Conservation (phyloP, 2,797 vertebrate species). For the Bradypodion ventrale region DNA sequence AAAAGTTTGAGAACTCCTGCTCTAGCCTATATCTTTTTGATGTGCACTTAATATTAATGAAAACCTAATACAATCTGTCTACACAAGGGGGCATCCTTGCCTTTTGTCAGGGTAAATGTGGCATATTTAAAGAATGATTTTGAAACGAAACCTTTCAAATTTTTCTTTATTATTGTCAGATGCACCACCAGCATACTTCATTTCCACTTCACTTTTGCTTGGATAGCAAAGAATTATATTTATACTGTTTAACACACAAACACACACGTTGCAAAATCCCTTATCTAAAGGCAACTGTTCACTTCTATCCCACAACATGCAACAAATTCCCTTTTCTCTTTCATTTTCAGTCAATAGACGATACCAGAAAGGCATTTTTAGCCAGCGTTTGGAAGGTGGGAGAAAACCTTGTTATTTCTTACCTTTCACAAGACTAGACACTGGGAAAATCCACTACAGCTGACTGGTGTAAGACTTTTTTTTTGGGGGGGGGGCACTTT, state of each 20-base stretch:
- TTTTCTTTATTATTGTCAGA: too few relatives aligned
- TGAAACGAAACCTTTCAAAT: neutral
- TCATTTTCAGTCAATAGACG: neutral
- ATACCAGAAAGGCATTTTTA: neutral
- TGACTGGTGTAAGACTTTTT: neutral
- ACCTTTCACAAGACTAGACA: neutral
- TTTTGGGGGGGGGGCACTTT: too few relatives aligned
- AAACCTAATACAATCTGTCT: neutral
- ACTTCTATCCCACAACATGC: neutral
- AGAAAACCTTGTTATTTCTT: neutral
- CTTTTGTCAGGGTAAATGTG: neutral
- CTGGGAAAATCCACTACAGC: neutral
- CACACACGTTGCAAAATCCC: neutral
- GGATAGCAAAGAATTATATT: neutral
- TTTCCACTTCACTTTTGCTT: neutral
- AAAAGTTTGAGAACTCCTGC: too few relatives aligned
- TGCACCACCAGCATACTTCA: too few relatives aligned
- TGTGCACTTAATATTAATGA: neutral
- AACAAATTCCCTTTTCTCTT: neutral
- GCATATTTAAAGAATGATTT: neutral
- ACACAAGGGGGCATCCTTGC: conserved; percentile 37
- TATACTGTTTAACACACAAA: neutral
- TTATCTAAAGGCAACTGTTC: neutral
- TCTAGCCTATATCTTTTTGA: neutral
- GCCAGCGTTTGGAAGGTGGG: neutral